Percentiles rank a stretch among this genome's conserved stretches.
These are phyloP conservation scores for Leptobrachium ailaonicum DNA, from an alignment of 2,113 vertebrate genomes.

Conservation along the genomic window DNA sequence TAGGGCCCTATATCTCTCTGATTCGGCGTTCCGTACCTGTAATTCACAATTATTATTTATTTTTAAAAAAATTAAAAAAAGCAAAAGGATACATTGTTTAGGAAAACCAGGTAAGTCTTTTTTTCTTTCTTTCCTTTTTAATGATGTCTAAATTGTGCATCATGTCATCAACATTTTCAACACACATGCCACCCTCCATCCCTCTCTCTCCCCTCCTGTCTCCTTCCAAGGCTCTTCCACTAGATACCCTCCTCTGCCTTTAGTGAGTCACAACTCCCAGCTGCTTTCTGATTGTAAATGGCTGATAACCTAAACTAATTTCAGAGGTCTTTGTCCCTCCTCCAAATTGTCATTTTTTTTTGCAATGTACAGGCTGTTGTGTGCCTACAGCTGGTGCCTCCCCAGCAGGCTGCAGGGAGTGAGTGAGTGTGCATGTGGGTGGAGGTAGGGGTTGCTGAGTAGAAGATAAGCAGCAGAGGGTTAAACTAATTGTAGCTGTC, in stretches of 20 bases:
- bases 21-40: too few relatives aligned
- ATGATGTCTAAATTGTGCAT: too few relatives aligned
- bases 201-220: neutral
- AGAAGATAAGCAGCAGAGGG: conserved; percentile 5
- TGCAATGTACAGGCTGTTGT: conserved; percentile 22
- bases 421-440: conserved; percentile 41
- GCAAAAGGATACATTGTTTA: too few relatives aligned
- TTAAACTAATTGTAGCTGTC: conserved; percentile 47
- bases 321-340: conserved; percentile 38
- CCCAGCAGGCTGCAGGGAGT: conserved; percentile 32
- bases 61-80: too few relatives aligned
- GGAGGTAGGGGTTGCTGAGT: neutral
- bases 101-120: too few relatives aligned
- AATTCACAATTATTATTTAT: too few relatives aligned
- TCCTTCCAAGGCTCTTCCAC: neutral
- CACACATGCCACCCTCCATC: neutral
- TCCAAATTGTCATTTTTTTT: conserved; percentile 21
- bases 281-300: conserved; percentile 42
- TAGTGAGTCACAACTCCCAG: conserved; percentile 15
- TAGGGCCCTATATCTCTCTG: too few relatives aligned
- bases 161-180: too few relatives aligned
- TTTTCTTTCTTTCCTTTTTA: too few relatives aligned
- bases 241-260: neutral
- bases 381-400: conserved; percentile 42
- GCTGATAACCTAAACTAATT: conserved; percentile 48